phyloP scores from a whole-genome alignment of 2,888 invertebrate species.

The Heliothis peltigera region DNA sequence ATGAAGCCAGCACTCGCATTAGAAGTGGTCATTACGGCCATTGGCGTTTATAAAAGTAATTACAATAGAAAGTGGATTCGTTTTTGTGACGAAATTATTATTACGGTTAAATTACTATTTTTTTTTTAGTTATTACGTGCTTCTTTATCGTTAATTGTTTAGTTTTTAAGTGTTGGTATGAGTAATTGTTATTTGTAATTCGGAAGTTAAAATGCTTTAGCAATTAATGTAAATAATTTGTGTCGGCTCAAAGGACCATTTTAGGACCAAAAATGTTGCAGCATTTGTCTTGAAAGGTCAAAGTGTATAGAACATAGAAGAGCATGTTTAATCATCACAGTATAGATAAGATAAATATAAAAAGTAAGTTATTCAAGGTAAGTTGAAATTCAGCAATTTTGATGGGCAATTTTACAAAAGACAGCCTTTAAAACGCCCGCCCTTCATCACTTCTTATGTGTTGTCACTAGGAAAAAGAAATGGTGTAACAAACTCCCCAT shows the following conservation, averaged over 20 bases:
- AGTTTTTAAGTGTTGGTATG: conserved; percentile 27
- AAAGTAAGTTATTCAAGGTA: too few species aligned
- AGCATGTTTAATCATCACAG: too few species aligned
- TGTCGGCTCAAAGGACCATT: background rate
- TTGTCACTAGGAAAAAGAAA: too few species aligned
- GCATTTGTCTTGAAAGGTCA: too few species aligned
- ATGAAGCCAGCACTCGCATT: conserved; percentile 79
- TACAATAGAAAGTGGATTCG: conserved; percentile 76
- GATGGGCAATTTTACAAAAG: too few species aligned
- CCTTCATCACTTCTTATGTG: too few species aligned
- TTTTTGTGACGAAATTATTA: conserved; percentile 74
- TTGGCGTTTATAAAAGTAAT: conserved; percentile 80
- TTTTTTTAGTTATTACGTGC: conserved; percentile 59
- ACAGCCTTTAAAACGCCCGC: too few species aligned
- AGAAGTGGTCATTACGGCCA: conserved; percentile 77
- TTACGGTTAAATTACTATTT: conserved; percentile 55
- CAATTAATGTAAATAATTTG: background rate
- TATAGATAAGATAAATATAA: too few species aligned
- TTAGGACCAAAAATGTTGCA: background rate
- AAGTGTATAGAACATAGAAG: too few species aligned
- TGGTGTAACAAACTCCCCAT: too few species aligned
- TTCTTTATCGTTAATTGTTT: conserved; percentile 49
- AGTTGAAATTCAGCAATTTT: too few species aligned
- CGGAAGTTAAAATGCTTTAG: conserved; percentile 10
- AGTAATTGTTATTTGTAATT: conserved; percentile 27